phyloP scores from a whole-genome alignment of 2,888 invertebrate species.

The Plagiodera versicolora region DNA sequence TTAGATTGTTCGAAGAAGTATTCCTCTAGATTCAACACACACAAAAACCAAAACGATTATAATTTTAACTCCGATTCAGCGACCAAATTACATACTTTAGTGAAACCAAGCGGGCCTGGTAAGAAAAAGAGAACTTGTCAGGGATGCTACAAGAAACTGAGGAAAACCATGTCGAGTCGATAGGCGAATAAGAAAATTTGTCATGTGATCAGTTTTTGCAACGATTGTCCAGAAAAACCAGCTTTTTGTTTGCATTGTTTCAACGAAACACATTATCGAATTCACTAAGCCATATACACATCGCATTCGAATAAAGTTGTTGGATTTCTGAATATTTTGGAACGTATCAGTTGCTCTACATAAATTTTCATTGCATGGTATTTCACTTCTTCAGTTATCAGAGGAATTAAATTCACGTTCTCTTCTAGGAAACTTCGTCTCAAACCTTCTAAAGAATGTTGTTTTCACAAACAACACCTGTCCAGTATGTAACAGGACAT shows the following conservation, averaged over 20 bases:
- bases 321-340: too few species aligned
- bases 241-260: constrained; percentile 29
- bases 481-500: constrained; percentile 42
- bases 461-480: constrained; percentile 38
- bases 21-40: too few species aligned
- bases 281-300: too few species aligned
- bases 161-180: constrained; percentile 19
- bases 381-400: too few species aligned
- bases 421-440: neutral
- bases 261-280: constrained; percentile 18
- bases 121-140: constrained; percentile 24
- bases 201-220: constrained; percentile 31
- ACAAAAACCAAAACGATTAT: too few species aligned
- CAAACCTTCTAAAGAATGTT: constrained; percentile 29
- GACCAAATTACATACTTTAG: too few species aligned
- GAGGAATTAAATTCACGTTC: neutral
- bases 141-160: constrained; percentile 28
- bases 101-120: constrained; percentile 1
- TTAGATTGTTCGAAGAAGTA: too few species aligned
- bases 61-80: too few species aligned
- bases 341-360: too few species aligned
- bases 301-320: too few species aligned
- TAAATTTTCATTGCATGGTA: too few species aligned
- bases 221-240: constrained; percentile 26
- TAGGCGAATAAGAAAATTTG: constrained; percentile 25